Conservation (phyloP, 2,113 vertebrate species). For the Tenrec ecaudatus region DNA sequence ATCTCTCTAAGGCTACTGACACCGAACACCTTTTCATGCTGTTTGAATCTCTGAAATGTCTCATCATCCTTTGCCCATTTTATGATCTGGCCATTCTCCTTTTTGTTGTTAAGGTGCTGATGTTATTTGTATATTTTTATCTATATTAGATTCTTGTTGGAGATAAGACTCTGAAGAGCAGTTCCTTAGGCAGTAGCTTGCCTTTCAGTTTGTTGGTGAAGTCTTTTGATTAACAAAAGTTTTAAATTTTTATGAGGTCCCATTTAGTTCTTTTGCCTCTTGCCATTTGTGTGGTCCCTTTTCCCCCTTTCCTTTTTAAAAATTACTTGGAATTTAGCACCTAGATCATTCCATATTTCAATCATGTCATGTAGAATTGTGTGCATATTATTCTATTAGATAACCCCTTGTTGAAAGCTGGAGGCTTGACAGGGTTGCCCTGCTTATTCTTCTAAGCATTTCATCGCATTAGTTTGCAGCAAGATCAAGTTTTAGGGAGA, state of each 20-base stretch:
- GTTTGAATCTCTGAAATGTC: not conserved
- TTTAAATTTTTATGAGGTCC: not conserved
- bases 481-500: not conserved
- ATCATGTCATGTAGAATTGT: too few species aligned
- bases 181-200: not conserved
- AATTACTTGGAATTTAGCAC: too few species aligned
- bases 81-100: not conserved
- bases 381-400: not conserved
- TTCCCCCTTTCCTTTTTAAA: too few species aligned
- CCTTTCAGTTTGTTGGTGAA: too few species aligned
- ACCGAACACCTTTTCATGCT: not conserved
- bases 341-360: too few species aligned
- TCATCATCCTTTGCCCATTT: not conserved
- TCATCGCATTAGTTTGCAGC: not conserved
- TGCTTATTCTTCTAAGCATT: not conserved
- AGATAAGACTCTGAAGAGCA: not conserved
- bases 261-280: not conserved
- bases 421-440: not conserved
- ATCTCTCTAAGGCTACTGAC: not conserved
- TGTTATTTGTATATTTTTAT: not conserved
- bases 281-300: not conserved
- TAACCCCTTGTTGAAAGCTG: not conserved
- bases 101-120: not conserved
- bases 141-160: not conserved
- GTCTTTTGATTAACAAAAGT: not conserved